Base-by-base conservation (phyloP, 1,140 invertebrate genomes). In the Plutomurus gul region DNA sequence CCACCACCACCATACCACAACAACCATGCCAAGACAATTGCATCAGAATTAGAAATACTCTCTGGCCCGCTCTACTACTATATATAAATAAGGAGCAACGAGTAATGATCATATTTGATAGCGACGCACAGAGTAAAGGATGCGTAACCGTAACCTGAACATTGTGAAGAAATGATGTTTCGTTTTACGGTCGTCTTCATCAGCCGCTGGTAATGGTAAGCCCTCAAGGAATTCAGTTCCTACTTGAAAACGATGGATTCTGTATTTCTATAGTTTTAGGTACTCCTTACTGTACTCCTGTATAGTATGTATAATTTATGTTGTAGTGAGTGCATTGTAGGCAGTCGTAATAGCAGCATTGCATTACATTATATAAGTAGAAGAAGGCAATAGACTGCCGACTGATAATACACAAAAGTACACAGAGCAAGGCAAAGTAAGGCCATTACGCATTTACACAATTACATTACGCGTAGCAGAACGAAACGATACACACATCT, bases 121-220 rank as follows among this genome's bases (percentile, higher is more conserved):
- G 47, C 47, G 27, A 60, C 27, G 13, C 18, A 10, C 16, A 65
- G 51, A 65, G 27, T 16, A 60, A 65, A 65, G 56, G 56, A 65
- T 65, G 27, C 56, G 56, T 65, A 60, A 56, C 22, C 49, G 22
- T 56, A 56, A 56, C 22, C 56, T n/a, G 27, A 33, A 56, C 30
- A 65, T 65, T 65, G 56, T 65, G 56, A 65, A 30, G 56, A 65
- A 30, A 72, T 40, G 70, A n/a, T 72, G 70, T 72, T 72, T 72
- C 36, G 40, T 72, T 72, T 72, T 72, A 72, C 70, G 70, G 36
- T 72, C 70, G 70, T 72, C 70, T 72, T 72, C 39, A 40, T 27
- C 56, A 65, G 36, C 56, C 56, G 27, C 8, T 27, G 3, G 22
- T 71, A 43, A 72, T 20, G 70, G 70, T 72, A 72, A 72, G 70